Base-by-base conservation (phyloP, 1,140 invertebrate genomes). In the Orchesella cincta region DNA sequence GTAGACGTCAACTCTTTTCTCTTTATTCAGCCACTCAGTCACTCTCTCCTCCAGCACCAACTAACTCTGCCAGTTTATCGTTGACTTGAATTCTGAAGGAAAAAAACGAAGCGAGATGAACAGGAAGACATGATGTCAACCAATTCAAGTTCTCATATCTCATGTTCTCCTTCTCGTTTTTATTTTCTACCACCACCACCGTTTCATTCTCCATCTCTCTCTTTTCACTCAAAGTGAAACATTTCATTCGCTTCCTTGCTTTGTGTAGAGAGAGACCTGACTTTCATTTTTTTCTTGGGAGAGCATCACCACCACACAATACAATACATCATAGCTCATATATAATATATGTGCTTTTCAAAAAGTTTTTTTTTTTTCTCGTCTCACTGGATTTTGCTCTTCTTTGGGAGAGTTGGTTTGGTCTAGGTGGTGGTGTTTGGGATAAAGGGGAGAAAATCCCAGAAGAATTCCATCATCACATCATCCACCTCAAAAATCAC, bases 381-480 rank as follows among this genome's bases (percentile, higher is more conserved):
- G 52, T 57, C 52, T 57, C 52, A 26, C 12, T 57, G 52, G 52
- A 57, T 57, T 46, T 46, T n/a, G 14, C 52, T 26, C 52, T 57
- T 26, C 23, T 20, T 8, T 46, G 8, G 39, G 20, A n/a, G n/a
- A n/a, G n/a, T n/a, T n/a, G n/a, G 23, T n/a, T 57, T 57, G 52
- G 52, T 57, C 52, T 57, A 12, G 52, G 52, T 57, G 52, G 23
- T 57, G 52, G 52, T 57, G 52, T 57, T 57, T 14, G 23, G 52
- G 52, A 23, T 57, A n/a, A n/a, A 57, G 23, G n/a, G 52, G 52
- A 57, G 52, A 57, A 57, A 57, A 57, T 57, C 52, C 52, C 52
- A 57, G 23, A 57, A n/a, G 52, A 57, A 57, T 57, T 57, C 52
- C 52, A 57, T 57, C 52, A 57, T 57, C 52, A n/a, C 52, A 57